These are phyloP conservation scores for Spisula solida DNA, from an alignment of 2,888 invertebrate genomes.

Conservation along the genomic window DNA sequence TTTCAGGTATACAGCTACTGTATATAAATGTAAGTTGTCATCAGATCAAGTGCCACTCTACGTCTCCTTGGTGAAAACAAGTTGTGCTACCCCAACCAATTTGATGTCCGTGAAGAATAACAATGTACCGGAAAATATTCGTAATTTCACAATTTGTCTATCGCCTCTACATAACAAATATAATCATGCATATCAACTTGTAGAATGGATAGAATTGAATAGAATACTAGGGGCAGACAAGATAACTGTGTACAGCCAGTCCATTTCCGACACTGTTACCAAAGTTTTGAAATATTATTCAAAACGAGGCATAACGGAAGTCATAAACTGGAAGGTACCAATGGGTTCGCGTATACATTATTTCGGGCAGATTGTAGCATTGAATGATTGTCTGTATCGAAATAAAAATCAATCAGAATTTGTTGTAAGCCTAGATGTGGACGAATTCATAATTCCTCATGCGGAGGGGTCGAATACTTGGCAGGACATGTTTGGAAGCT, in stretches of 20 bases:
- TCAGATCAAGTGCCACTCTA: slow-evolving; percentile 52
- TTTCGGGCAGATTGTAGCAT: slow-evolving; percentile 84
- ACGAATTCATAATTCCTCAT: slow-evolving; percentile 85
- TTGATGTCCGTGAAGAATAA: slow-evolving; percentile 46
- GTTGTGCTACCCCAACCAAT: slow-evolving; percentile 59
- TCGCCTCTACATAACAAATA: slow-evolving; percentile 78
- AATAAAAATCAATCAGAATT: slow-evolving; percentile 76
- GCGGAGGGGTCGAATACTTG: background rate
- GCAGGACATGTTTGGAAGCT: background rate
- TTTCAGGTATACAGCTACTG: slow-evolving; percentile 18
- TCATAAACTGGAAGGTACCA: slow-evolving; percentile 83
- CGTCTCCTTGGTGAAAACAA: slow-evolving; percentile 61
- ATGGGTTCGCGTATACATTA: slow-evolving; percentile 83
- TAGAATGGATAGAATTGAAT: slow-evolving; percentile 86
- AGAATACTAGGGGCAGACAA: slow-evolving; percentile 83
- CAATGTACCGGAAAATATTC: background rate
- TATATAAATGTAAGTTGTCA: background rate
- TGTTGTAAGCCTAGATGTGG: slow-evolving; percentile 84
- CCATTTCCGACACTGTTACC: slow-evolving; percentile 77
- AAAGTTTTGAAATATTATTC: slow-evolving; percentile 78
- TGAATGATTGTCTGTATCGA: slow-evolving; percentile 86
- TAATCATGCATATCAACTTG: slow-evolving; percentile 79
- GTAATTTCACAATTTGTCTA: slow-evolving; percentile 80
- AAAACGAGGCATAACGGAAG: slow-evolving; percentile 75
- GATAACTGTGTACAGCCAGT: slow-evolving; percentile 83